Evolutionary conservation across 1,140 invertebrate species (phyloP).

Genomic region (Dryas iulia): DNA sequence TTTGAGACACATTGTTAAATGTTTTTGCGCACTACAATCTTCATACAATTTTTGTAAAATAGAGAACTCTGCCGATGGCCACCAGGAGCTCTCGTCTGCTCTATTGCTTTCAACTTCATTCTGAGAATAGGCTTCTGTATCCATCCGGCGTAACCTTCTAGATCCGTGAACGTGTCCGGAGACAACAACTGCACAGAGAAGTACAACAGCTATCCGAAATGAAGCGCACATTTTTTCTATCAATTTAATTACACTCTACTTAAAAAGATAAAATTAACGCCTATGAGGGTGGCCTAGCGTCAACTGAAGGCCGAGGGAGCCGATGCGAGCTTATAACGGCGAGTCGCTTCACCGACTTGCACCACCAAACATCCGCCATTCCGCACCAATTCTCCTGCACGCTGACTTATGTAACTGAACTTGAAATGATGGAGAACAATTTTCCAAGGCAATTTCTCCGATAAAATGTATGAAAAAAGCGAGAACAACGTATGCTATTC

Average conservation of each 20-base stretch:
- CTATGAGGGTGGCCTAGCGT: constrained; percentile 66
- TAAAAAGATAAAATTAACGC: constrained; percentile 59
- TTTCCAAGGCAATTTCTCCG: constrained; percentile 80
- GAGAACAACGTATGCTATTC: constrained; percentile 48
- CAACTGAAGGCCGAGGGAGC: constrained; percentile 68
- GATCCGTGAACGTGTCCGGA: constrained; percentile 66
- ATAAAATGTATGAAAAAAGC: constrained; percentile 79
- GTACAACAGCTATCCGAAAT: constrained; percentile 69
- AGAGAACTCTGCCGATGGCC: constrained; percentile 76
- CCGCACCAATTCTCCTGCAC: constrained; percentile 79
- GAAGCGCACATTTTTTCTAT: constrained; percentile 68
- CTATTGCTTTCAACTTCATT: constrained; percentile 76
- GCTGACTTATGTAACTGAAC: constrained; percentile 81
- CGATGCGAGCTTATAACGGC: constrained; percentile 76
- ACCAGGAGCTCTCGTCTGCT: constrained; percentile 76
- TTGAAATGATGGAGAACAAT: constrained; percentile 79
- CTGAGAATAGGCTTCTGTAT: constrained; percentile 59
- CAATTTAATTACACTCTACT: constrained; percentile 56
- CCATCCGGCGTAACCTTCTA: constrained; percentile 69
- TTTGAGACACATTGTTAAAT: constrained; percentile 81
- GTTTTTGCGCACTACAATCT: constrained; percentile 81
- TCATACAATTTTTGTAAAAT: constrained; percentile 82
- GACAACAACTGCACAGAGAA: constrained; percentile 63
- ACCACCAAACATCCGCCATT: constrained; percentile 80
- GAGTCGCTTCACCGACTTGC: constrained; percentile 65